A percentile compares a stretch with the other conserved stretches of the same genome.
These are phyloP conservation scores for Sarcophilus harrisii DNA, from an alignment of 2,797 vertebrate genomes.

Conservation along the genomic window DNA sequence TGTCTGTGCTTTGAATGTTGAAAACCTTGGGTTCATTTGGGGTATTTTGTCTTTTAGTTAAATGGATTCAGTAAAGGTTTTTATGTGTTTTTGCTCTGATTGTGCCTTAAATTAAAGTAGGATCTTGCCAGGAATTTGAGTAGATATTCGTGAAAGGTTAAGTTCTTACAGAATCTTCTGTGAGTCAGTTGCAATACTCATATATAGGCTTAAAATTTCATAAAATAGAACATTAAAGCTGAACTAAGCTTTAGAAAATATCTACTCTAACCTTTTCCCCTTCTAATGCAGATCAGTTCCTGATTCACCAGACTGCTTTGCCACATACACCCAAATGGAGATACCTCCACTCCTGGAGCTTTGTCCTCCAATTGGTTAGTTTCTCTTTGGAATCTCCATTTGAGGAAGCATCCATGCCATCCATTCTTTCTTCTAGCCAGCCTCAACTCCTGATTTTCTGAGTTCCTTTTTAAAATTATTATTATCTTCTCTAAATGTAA, in stretches of 20 bases:
- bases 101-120: background rate
- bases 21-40: constrained; percentile 41
- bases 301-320: background rate
- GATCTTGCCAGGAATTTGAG: background rate
- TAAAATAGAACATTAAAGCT: background rate
- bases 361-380: background rate
- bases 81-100: background rate
- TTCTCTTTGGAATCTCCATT: background rate
- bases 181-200: background rate
- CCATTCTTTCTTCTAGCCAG: background rate
- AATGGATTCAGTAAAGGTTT: constrained; percentile 43
- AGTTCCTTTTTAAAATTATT: background rate
- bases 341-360: background rate
- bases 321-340: background rate
- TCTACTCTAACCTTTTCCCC: background rate
- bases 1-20: constrained; percentile 25
- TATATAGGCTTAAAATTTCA: background rate
- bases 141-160: background rate
- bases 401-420: background rate
- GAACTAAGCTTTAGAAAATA: background rate
- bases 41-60: constrained; percentile 27
- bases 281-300: background rate
- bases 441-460: background rate
- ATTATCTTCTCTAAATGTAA: background rate
- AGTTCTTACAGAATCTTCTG: background rate